Percentiles rank a stretch among this genome's conserved stretches.
Conservation (phyloP, 2,888 invertebrate species). For the Plagiodera versicolora region DNA sequence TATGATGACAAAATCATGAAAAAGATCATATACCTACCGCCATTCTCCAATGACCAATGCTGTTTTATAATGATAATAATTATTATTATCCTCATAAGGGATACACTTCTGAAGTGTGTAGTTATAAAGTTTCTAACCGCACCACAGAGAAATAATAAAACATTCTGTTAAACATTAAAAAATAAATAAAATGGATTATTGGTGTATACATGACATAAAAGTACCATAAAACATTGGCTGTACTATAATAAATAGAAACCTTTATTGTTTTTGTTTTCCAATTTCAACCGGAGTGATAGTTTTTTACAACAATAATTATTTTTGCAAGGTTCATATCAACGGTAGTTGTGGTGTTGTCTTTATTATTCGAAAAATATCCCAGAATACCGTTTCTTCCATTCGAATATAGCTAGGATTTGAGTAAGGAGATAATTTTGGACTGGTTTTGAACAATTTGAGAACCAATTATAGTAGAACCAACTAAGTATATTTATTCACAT, state of each 20-base stretch:
- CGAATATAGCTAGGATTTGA: no score
- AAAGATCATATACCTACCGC: neutral
- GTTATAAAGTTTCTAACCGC: constrained; percentile 6
- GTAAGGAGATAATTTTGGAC: no score
- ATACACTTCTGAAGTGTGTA: constrained; percentile 5
- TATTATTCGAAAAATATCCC: no score
- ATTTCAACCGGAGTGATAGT: constrained; percentile 35
- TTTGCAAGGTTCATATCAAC: constrained; percentile 20
- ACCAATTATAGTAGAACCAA: no score
- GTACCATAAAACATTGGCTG: constrained; percentile 36
- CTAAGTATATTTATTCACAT: no score
- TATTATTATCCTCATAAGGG: neutral
- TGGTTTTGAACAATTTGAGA: no score
- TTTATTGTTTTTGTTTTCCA: constrained; percentile 37
- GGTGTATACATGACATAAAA: constrained; percentile 36
- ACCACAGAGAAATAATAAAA: constrained; percentile 20
- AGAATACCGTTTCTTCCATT: no score
- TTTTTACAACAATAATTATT: constrained; percentile 28
- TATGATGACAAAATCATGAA: no score
- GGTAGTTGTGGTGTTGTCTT: constrained; percentile 15
- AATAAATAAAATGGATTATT: constrained; percentile 31
- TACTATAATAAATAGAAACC: constrained; percentile 34
- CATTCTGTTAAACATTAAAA: constrained; percentile 24
- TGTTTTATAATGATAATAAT: neutral
- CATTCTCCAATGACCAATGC: neutral